Conservation (phyloP, 2,113 vertebrate species). For the Cyanoderma ruficeps region DNA sequence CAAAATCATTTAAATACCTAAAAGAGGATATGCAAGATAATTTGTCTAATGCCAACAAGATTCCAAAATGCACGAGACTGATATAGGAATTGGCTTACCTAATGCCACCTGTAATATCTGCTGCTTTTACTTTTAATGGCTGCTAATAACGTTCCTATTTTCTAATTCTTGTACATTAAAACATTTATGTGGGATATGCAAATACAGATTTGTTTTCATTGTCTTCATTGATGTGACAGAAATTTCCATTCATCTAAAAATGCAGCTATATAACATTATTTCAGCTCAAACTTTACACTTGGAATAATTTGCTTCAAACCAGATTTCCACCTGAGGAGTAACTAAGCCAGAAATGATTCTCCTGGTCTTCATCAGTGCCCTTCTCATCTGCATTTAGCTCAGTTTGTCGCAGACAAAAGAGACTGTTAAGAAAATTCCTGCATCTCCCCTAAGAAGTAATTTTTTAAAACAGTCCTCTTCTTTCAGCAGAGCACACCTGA, state of each 20-base stretch:
- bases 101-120: neutral
- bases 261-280: neutral
- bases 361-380: neutral
- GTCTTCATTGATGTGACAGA: rapidly evolving
- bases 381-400: neutral
- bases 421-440: neutral
- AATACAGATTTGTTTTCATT: neutral
- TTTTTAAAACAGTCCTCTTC: neutral
- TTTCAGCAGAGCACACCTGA: neutral
- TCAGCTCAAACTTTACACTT: neutral
- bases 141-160: neutral
- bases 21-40: neutral
- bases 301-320: neutral
- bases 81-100: neutral
- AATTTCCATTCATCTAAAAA: neutral
- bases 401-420: neutral
- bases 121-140: neutral
- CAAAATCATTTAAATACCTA: neutral
- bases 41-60: neutral
- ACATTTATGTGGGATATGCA: neutral
- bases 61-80: neutral
- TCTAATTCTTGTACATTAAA: neutral
- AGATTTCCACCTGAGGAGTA: neutral
- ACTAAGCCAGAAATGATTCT: neutral
- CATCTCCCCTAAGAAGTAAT: neutral